Percentiles rank a stretch among this genome's conserved stretches.
Evolutionary conservation across 2,797 vertebrate species (phyloP).

Genomic region (Crocodylus rhombifer): DNA sequence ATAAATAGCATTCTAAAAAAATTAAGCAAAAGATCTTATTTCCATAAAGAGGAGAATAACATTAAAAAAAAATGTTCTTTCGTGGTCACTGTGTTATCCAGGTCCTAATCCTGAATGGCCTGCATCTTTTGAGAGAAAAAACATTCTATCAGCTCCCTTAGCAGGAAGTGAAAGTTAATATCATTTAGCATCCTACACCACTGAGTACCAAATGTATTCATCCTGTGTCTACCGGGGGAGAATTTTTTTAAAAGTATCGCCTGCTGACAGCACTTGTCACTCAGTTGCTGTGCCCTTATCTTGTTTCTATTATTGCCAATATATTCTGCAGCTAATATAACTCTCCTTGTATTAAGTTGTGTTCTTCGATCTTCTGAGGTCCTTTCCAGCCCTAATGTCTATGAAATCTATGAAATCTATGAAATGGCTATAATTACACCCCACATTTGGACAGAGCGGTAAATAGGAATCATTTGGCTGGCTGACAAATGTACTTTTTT

Average conservation of each 20-base stretch:
- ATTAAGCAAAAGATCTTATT: no score
- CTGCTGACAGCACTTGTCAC: background rate
- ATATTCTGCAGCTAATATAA: background rate
- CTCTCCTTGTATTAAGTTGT: background rate
- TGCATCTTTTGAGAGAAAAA: background rate
- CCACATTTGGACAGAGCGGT: background rate
- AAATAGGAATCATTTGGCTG: background rate
- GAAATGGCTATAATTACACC: background rate
- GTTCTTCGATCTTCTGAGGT: background rate
- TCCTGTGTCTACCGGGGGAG: background rate
- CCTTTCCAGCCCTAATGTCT: no score
- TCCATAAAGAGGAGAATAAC: background rate
- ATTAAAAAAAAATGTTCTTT: background rate
- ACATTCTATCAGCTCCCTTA: rapidly evolving
- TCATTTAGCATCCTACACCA: background rate
- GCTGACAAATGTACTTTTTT: background rate
- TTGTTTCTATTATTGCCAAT: background rate
- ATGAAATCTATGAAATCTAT: background rate
- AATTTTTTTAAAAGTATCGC: background rate
- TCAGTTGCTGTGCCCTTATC: background rate
- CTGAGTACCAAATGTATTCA: background rate
- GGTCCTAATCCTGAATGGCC: background rate
- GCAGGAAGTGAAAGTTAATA: background rate
- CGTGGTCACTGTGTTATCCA: background rate
- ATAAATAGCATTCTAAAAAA: background rate